phyloP scores from a whole-genome alignment of 2,113 vertebrate genomes.

The Eira barbara region DNA sequence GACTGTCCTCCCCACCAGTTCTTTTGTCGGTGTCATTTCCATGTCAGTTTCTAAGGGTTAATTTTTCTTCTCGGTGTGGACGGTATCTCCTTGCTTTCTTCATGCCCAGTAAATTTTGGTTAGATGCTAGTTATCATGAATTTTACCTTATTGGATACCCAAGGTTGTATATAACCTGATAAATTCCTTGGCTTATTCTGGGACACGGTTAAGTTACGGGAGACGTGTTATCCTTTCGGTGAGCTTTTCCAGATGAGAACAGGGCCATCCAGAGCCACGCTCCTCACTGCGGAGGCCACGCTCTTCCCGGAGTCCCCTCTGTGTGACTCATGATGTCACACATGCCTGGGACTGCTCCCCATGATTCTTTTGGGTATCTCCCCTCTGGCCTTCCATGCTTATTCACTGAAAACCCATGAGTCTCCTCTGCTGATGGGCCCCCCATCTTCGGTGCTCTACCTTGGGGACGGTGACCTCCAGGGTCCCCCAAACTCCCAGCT shows the following conservation, averaged over 20 bases:
- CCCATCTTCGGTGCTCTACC: not conserved
- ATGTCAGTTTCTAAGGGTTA: not conserved
- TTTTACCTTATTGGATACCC: not conserved
- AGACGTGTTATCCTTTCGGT: not conserved
- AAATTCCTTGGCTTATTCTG: not conserved
- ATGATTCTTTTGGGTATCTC: rapidly evolving
- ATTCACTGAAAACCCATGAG: rapidly evolving
- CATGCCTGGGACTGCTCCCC: rapidly evolving
- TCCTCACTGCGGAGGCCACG: rapidly evolving
- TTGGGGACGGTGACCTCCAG: not conserved
- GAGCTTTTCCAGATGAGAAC: not conserved
- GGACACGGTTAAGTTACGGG: not conserved
- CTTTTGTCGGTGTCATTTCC: not conserved
- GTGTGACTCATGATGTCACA: rapidly evolving
- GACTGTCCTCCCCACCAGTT: not conserved
- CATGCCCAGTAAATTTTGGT: not conserved
- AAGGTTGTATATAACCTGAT: too few relatives aligned
- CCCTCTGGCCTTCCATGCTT: too few relatives aligned
- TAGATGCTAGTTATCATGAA: not conserved
- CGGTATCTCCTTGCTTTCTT: not conserved
- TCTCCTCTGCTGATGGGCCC: not conserved
- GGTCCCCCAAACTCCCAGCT: not conserved
- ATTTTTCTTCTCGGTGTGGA: not conserved
- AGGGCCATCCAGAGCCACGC: rapidly evolving
- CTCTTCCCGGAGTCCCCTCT: rapidly evolving